These are phyloP conservation scores for Cheilosia urbana DNA, from an alignment of 2,888 invertebrate genomes.

Conservation along the genomic window DNA sequence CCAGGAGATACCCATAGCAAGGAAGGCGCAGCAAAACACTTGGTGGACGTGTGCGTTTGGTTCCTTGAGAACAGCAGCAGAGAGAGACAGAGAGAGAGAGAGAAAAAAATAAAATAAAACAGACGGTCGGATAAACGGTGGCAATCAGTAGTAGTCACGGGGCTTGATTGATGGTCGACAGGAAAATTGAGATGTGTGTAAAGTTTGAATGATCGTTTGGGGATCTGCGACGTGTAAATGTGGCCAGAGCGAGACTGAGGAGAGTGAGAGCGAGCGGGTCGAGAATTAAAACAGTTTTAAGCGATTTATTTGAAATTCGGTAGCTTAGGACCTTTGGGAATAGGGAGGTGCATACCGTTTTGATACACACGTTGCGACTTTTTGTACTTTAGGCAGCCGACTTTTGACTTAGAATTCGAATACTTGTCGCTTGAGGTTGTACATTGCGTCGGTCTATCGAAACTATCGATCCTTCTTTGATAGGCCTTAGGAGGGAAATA, in stretches of 20 bases:
- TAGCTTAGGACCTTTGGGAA: too few species aligned
- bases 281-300: neutral
- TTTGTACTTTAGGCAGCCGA: too few species aligned
- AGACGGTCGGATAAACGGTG: constrained; percentile 64
- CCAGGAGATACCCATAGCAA: neutral
- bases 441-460: too few species aligned
- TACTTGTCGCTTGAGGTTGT: too few species aligned
- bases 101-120: neutral
- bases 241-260: neutral
- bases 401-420: too few species aligned
- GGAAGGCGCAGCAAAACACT: neutral
- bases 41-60: constrained; percentile 15
- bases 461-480: too few species aligned
- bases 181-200: constrained; percentile 76
- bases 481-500: too few species aligned
- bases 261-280: neutral
- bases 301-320: too few species aligned
- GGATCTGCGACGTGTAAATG: constrained; percentile 28
- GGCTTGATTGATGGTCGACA: constrained; percentile 77
- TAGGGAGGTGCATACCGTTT: too few species aligned
- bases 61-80: neutral
- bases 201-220: constrained; percentile 64
- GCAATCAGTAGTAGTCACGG: constrained; percentile 72
- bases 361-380: too few species aligned
- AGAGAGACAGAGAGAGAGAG: neutral